Percentiles rank a stretch among this genome's conserved stretches.
Conservation (phyloP, 2,113 vertebrate genomes). For the Salvelinus sp. region DNA sequence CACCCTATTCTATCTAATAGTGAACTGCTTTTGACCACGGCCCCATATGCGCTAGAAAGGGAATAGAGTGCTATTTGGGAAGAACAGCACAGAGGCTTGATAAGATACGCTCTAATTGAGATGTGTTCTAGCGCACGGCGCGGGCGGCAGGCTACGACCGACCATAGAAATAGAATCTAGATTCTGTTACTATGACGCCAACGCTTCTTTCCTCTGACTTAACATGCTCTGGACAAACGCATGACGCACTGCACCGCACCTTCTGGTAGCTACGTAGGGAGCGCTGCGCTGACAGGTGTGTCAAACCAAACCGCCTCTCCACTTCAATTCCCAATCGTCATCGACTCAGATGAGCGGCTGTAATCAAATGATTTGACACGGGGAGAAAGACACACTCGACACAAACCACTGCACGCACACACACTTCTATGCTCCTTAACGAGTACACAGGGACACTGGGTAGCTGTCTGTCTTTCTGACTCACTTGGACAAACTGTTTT, state of each 20-base stretch:
- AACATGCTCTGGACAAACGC: slow-evolving; percentile 5
- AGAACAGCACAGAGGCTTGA: slow-evolving; percentile 31
- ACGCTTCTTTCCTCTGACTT: slow-evolving; percentile 36
- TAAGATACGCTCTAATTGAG: slow-evolving; percentile 62
- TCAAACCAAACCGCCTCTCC: neutral
- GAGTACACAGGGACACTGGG: neutral
- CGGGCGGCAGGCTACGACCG: slow-evolving; percentile 7
- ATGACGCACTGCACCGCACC: neutral
- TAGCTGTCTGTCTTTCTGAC: neutral
- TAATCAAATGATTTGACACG: neutral
- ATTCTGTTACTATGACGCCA: neutral
- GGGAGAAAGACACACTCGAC: neutral
- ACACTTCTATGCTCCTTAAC: neutral
- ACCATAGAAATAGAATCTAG: no score
- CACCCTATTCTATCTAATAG: no score
- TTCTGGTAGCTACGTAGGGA: neutral
- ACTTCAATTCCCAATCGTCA: neutral
- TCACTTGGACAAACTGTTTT: slow-evolving; percentile 56
- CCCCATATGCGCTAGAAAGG: neutral
- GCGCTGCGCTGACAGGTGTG: neutral
- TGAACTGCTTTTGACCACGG: neutral
- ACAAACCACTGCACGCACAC: neutral
- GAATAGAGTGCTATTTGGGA: neutral
- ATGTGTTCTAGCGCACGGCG: slow-evolving; percentile 27
- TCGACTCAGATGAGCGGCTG: neutral